Evolutionary conservation across 2,797 vertebrate species (phyloP).

Genomic region (Microctenopoma lineatum): DNA sequence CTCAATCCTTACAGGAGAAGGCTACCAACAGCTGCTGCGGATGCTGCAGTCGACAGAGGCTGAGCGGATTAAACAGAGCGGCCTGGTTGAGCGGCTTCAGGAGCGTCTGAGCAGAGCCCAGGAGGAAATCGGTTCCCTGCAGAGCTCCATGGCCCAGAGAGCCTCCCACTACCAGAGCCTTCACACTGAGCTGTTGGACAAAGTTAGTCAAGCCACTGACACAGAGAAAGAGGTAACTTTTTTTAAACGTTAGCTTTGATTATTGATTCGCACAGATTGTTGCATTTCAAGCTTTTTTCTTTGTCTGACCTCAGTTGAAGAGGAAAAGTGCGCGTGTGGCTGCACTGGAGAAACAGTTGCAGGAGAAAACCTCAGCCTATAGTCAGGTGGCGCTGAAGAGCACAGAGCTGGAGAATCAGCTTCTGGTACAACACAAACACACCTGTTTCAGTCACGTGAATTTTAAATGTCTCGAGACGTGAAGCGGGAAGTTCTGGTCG

Average conservation of each 20-base stretch:
- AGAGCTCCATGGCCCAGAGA: constrained; percentile 89
- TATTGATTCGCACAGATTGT: not conserved
- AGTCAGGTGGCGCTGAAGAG: constrained; percentile 84
- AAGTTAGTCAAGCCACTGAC: constrained; percentile 82
- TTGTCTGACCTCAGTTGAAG: constrained; percentile 80
- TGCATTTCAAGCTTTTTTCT: not conserved
- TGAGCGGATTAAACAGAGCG: constrained; percentile 80
- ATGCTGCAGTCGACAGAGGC: constrained; percentile 83
- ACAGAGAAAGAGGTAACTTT: constrained; percentile 87
- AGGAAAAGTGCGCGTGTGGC: constrained; percentile 87
- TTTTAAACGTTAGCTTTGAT: not conserved
- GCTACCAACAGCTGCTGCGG: constrained; percentile 81
- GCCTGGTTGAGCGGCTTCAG: constrained; percentile 80
- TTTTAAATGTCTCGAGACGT: no score
- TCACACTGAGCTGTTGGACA: constrained; percentile 89
- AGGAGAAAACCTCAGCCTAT: constrained; percentile 88
- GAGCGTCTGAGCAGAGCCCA: constrained; percentile 83
- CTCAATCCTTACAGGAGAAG: constrained; percentile 64
- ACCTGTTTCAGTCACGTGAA: not conserved
- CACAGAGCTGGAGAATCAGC: constrained; percentile 85
- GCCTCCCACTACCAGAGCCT: constrained; percentile 89
- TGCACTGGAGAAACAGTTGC: constrained; percentile 88
- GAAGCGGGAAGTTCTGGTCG: not conserved
- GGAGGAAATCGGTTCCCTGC: constrained; percentile 87
- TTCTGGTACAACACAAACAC: constrained; percentile 79